A percentile compares a stretch with the other conserved stretches of the same genome.
Evolutionary conservation across 2,797 vertebrate genomes (phyloP).

Genomic region (Cossypha niveicapilla): DNA sequence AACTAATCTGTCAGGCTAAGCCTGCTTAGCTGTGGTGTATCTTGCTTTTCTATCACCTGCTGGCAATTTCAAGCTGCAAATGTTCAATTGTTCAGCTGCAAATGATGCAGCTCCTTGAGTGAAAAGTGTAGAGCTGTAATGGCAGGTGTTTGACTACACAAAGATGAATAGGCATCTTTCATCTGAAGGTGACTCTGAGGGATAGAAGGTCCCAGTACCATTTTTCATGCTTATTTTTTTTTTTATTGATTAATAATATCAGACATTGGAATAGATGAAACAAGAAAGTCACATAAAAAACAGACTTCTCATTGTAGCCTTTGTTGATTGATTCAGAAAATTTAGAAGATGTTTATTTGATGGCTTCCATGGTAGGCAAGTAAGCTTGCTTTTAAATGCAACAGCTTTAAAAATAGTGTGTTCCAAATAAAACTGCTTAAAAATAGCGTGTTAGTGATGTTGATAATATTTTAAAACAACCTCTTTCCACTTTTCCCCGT

Average conservation of each 20-base stretch:
- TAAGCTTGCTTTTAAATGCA: conserved; percentile 13
- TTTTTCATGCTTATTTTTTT: background rate
- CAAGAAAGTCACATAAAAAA: background rate
- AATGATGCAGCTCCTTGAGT: background rate
- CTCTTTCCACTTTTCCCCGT: background rate
- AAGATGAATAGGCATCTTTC: background rate
- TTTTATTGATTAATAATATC: background rate
- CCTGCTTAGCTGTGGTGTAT: background rate
- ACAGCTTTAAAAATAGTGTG: background rate
- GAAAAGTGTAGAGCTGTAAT: background rate
- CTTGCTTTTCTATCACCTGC: background rate
- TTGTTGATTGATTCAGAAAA: background rate
- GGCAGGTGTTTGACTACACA: background rate
- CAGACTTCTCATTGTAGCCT: background rate
- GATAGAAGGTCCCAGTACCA: background rate
- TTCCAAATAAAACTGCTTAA: conserved; percentile 13
- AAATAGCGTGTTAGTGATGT: background rate
- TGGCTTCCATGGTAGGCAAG: background rate
- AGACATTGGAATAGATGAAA: background rate
- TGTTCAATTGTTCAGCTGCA: background rate
- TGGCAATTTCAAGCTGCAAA: background rate
- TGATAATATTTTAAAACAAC: background rate
- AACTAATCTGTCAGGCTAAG: background rate
- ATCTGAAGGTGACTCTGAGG: background rate
- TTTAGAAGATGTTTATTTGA: background rate